Evolutionary conservation across 2,888 invertebrate species (phyloP).

Genomic region (Seira sanloemensis): DNA sequence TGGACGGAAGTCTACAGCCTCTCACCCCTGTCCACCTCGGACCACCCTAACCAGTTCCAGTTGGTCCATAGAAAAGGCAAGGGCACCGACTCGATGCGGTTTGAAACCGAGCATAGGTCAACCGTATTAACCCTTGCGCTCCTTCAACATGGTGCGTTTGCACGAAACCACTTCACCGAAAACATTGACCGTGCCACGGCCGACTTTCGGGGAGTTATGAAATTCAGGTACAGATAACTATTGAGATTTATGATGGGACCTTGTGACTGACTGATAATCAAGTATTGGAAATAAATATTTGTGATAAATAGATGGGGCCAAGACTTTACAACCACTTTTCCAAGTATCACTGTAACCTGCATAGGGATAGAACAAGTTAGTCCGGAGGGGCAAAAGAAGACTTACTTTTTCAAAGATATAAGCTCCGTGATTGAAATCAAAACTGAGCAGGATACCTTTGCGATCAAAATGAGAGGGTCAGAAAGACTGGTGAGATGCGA

Average conservation of each 20-base stretch:
- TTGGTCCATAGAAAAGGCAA: constrained; percentile 84
- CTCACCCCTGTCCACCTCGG: constrained; percentile 77
- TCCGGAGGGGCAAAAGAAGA: constrained; percentile 71
- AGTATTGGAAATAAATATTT: no score
- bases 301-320: constrained; percentile 70
- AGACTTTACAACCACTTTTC: constrained; percentile 68
- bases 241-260: background rate
- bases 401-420: constrained; percentile 72
- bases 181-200: constrained; percentile 71
- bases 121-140: constrained; percentile 95
- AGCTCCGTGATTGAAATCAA: constrained; percentile 68
- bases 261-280: no score
- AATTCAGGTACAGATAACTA: constrained; percentile 64
- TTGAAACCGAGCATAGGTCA: constrained; percentile 96
- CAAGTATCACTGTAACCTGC: constrained; percentile 68
- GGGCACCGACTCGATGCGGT: constrained; percentile 95
- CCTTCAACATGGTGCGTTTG: constrained; percentile 85
- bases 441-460: constrained; percentile 68
- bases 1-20: constrained; percentile 88
- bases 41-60: constrained; percentile 77
- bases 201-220: constrained; percentile 70
- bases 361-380: constrained; percentile 71
- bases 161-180: constrained; percentile 71
- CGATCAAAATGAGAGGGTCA: constrained; percentile 69
- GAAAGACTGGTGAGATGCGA: constrained; percentile 68